Base-by-base conservation (phyloP, 2,888 invertebrate genomes). In the Machimus rusticus region DNA sequence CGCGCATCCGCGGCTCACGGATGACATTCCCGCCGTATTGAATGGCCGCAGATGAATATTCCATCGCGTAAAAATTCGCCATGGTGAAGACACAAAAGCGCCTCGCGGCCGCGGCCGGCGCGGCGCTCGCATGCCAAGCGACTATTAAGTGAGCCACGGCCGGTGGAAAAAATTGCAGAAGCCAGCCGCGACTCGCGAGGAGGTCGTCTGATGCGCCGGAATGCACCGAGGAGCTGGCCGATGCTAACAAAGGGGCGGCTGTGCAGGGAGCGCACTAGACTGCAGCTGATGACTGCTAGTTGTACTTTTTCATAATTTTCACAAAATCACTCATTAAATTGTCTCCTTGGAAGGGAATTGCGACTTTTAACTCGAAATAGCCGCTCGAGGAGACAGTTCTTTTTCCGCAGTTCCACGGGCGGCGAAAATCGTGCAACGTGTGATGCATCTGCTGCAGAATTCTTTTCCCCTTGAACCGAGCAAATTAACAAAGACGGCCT, bases 321-420 rank as follows among this genome's bases (percentile, higher is more conserved):
- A 16, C 66, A 19, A 82, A 82, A 82, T 82, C 82, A 82, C 57
- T 82, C 82, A 82, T 82, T 82, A 82, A 82, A 82, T 82, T 66
- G 82, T 66, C 82, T 82, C 82, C 82, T 82, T 82, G 57, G 57
- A 82, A 34, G 66, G 55, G 57, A 57, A 66, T 82, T 82, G 37
- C 39, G 66, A 82, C 66, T 57, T 82, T 57, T 82, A 55, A 66
- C 82, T 82, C n/a, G n/a, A 81, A 81, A 81, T 51, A 51, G 14
- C 31, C 14, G 19, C 51, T 8, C 51, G 81, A 3, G 16, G 39
- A 31, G 51, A 55, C 43, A 55, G 43, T 81, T 55, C 6, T 81
- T 51, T 55, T 34, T 81, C n/a, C 51, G n/a, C 51, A 51, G 51
- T 46, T 5, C 37, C n/a, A 37, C 31, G 16, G 5, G 31, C 12